phyloP scores from a whole-genome alignment of 1,140 invertebrate species.

The Ceratina japonica region DNA sequence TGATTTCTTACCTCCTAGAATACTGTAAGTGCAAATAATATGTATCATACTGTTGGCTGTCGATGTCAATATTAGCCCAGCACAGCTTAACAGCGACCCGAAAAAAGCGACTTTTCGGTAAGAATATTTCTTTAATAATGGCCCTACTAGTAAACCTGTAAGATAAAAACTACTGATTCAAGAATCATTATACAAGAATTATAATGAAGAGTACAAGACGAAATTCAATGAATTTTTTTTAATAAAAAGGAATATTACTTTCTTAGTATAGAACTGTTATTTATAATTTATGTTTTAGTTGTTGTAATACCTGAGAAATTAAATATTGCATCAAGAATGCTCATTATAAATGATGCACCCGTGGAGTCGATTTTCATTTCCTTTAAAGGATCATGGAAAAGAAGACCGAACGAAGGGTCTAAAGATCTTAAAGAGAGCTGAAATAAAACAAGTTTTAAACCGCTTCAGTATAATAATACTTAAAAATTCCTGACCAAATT shows the following conservation, averaged over 20 bases:
- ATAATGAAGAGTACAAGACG: too few species aligned
- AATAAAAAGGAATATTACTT: too few species aligned
- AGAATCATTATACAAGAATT: too few species aligned
- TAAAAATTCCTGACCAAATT: not conserved
- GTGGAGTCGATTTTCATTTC: constrained; percentile 85
- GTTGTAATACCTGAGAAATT: constrained; percentile 83
- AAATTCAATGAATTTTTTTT: too few species aligned
- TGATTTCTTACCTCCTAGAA: constrained; percentile 83
- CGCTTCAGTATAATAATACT: not conserved
- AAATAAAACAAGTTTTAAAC: not conserved
- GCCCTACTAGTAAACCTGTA: constrained; percentile 85
- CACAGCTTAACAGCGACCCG: constrained; percentile 83
- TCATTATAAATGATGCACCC: constrained; percentile 86
- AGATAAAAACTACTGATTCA: not conserved
- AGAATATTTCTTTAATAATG: constrained; percentile 85
- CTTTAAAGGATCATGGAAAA: constrained; percentile 85
- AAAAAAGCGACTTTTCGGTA: constrained; percentile 86
- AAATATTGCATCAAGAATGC: constrained; percentile 85
- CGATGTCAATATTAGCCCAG: constrained; percentile 84
- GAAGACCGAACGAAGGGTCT: constrained; percentile 88
- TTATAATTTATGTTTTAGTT: not conserved
- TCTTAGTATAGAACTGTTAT: too few species aligned
- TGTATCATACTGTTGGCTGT: constrained; percentile 85
- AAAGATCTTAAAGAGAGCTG: constrained; percentile 87
- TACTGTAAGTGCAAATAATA: constrained; percentile 87